Base-by-base conservation (phyloP, 1,140 invertebrate genomes). In the Zaprionus inermis region DNA sequence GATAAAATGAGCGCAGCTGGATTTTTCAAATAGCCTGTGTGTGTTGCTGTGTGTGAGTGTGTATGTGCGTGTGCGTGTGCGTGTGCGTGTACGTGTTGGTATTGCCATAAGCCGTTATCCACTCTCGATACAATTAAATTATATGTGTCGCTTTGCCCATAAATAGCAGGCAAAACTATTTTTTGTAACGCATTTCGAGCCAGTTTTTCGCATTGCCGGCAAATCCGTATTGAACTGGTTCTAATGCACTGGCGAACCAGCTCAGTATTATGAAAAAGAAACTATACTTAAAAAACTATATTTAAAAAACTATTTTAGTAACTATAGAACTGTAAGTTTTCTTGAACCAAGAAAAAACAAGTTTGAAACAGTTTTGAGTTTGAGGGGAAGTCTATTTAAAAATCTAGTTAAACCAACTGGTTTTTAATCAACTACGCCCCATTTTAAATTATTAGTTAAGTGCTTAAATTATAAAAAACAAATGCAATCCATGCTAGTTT, bases 1-100 rank as follows among this genome's bases (percentile, higher is more conserved):
- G 72, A 74, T 74, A 74, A 74, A 69, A 75, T 64, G 55, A 63
- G 54, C 59, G 20, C 67, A 70, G 56, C 59, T 71, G 64, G 52
- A 71, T 64, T 46, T 73, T 54, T 56, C 76, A 70, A 44, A 54
- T 32, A 70, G 44, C 51, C n/a, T 22, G 51, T 6, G 28, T 55
- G 14, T 65, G n/a, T n/a, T n/a, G n/a, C n/a, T n/a, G n/a, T n/a
- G n/a, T 22, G 51, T 6, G 28, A 49, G 14, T 65, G n/a, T 2
- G n/a, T 54, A 14, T 44, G 24, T 63, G 34, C 64, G 22, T 22
- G 36, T 44, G 34, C 34, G 10, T 51, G 28, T 51, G 32, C 41
- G 22, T 38, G 16, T 38, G 14, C 24, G 11, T 55, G 18, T 16
- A 10, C 38, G 49, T 57, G 55, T 68, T 11, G 9, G 58, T 34